phyloP scores from a whole-genome alignment of 2,888 invertebrate species.

The Panopea generosa region DNA sequence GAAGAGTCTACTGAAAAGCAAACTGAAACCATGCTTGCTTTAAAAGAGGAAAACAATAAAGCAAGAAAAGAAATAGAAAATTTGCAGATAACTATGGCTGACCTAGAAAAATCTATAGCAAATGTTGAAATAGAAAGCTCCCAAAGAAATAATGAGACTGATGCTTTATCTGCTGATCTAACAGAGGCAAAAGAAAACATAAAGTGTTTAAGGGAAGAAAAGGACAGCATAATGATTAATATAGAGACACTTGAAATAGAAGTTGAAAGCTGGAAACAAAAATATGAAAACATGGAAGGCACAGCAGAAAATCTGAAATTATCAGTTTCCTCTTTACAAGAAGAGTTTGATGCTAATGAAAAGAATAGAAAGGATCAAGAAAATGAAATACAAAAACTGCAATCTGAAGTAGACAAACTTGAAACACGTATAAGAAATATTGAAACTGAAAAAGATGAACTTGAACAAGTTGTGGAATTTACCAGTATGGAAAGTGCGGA shows the following conservation, averaged over 20 bases:
- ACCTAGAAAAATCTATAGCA: slow-evolving; percentile 16
- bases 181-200: slow-evolving; percentile 46
- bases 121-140: slow-evolving; percentile 24
- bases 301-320: slow-evolving; percentile 57
- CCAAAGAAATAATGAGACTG: slow-evolving; percentile 46
- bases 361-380: slow-evolving; percentile 28
- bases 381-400: slow-evolving; percentile 25
- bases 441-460: slow-evolving; percentile 57
- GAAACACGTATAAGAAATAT: slow-evolving; percentile 31
- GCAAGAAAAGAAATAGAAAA: slow-evolving; percentile 32
- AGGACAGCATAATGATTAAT: slow-evolving; percentile 15
- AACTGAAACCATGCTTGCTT: slow-evolving; percentile 15
- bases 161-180: slow-evolving; percentile 51
- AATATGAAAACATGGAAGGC: slow-evolving; percentile 18
- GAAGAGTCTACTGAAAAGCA: slow-evolving; percentile 33
- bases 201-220: slow-evolving; percentile 26
- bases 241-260: slow-evolving; percentile 12
- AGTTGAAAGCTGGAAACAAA: slow-evolving; percentile 10
- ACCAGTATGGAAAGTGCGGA: slow-evolving; percentile 41
- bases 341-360: slow-evolving; percentile 43
- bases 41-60: slow-evolving; percentile 27
- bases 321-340: slow-evolving; percentile 31
- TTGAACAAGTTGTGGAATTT: slow-evolving; percentile 58
- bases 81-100: slow-evolving; percentile 13
- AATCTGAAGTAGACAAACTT: slow-evolving; percentile 36